A percentile compares a stretch with the other conserved stretches of the same genome.
These are phyloP conservation scores for Calonectris borealis DNA, from an alignment of 2,113 vertebrate genomes.

Conservation along the genomic window DNA sequence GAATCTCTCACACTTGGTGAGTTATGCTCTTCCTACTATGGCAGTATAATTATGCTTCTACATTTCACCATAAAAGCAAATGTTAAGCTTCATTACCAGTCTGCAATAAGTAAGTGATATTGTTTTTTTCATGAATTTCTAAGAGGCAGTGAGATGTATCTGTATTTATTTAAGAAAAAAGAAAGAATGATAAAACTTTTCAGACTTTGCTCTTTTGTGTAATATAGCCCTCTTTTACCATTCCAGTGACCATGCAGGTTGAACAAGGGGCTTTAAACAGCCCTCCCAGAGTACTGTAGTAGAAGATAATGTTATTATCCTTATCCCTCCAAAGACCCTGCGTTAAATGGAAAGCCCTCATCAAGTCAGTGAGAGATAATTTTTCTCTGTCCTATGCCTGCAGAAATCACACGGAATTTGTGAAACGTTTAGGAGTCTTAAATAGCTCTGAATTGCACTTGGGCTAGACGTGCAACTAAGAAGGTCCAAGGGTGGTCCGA, in stretches of 20 bases:
- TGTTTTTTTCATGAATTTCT: conserved; percentile 24
- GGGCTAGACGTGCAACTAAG: background rate
- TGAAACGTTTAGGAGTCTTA: background rate
- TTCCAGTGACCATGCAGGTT: background rate
- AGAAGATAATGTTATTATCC: background rate
- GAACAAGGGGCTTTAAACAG: background rate
- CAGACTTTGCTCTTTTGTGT: background rate
- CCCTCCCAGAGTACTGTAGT: background rate
- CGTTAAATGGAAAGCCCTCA: background rate
- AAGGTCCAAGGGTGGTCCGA: background rate
- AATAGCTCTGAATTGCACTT: background rate
- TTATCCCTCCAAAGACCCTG: background rate
- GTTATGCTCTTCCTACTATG: background rate
- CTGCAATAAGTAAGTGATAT: background rate
- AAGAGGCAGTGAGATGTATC: background rate
- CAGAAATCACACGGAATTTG: background rate
- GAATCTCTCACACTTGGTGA: background rate
- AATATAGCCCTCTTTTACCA: background rate
- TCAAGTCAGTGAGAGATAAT: background rate
- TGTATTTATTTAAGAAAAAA: conserved; percentile 24
- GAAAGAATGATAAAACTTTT: background rate
- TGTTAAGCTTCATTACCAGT: conserved; percentile 2
- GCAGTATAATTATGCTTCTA: background rate
- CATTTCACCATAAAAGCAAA: background rate
- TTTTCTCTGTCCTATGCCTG: background rate